Evolutionary conservation across 92 coral and sea anemone genomes (phyloP), one percentile per base, ranked within the genome.

Genomic region (Palythoa grandiflora): DNA sequence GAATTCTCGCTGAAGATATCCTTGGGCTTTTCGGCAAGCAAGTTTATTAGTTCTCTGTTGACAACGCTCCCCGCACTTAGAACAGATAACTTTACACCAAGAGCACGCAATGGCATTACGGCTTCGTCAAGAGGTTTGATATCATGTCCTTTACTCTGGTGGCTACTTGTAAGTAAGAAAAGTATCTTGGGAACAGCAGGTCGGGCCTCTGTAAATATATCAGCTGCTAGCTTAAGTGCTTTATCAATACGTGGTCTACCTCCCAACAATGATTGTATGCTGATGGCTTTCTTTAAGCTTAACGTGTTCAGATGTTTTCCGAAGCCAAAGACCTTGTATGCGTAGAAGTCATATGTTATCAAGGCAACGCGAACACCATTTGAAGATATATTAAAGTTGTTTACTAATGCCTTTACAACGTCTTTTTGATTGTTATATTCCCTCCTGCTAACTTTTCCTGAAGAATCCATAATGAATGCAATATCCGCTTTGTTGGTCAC

Each of bases 381-480:
- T 17, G 91, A 92, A 9, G 98, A 93, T 71, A 96, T 79, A 9
- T 76, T 74, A 70, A 94, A 95, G 53, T 88, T 91, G 79, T 94
- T 88, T 39, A 91, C 88, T 40, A 95, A 91, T 76, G 90, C 90
- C 70, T 93, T 88, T 57, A 96, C 96, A 70, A 96, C 92, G 38
- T 90, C 87, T 83, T 96, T 96, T 71, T 94, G 93, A 38, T 88
- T 91, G 50, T 87, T 88, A 90, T 93, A 96, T 60, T 96, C 96
- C n/a, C 72, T 86, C 4, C 54, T 84, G 37, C 94, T 93, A 51
- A 96, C 87, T 77, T 95, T 96, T 20, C 96, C 98, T 15, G 98
- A 96, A 50, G 98, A 94, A 78, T 96, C 98, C 98, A 96, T 92
- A 28, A 94, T 87, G 73, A 96, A 96, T 19, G 92, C 98, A 11